These are phyloP conservation scores for Fratercula arctica DNA, from an alignment of 2,797 vertebrate genomes.

Conservation along the genomic window DNA sequence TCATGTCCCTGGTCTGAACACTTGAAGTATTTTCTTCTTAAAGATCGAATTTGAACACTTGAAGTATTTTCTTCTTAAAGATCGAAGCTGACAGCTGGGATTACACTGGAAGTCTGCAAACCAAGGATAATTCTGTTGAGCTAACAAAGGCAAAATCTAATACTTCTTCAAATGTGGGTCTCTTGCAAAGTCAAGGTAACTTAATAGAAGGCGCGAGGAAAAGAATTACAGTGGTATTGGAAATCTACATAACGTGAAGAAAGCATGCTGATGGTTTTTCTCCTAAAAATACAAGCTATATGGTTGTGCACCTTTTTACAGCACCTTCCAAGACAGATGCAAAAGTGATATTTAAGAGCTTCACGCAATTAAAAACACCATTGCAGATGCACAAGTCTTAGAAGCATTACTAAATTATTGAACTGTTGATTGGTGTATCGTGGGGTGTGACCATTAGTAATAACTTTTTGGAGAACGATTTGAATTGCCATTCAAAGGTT, in stretches of 20 bases:
- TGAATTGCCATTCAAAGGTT: background rate
- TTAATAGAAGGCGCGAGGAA: background rate
- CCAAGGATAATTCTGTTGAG: background rate
- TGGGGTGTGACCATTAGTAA: background rate
- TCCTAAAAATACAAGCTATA: rapidly evolving
- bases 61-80: background rate
- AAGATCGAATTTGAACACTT: background rate
- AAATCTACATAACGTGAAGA: background rate
- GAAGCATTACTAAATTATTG: rapidly evolving
- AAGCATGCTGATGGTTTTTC: background rate
- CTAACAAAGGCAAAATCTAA: background rate
- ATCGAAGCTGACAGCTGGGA: background rate
- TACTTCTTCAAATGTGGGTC: background rate
- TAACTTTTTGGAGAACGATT: background rate
- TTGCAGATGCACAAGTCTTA: background rate
- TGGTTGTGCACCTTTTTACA: background rate
- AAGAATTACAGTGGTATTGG: background rate
- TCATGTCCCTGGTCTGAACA: background rate
- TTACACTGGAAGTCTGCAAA: background rate
- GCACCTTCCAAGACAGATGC: rapidly evolving
- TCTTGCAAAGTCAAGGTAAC: background rate
- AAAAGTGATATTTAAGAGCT: background rate
- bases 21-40: background rate
- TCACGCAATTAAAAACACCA: background rate
- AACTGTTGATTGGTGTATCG: background rate